Base-by-base conservation (phyloP, 1,140 invertebrate genomes). In the Aphidius ervi region DNA sequence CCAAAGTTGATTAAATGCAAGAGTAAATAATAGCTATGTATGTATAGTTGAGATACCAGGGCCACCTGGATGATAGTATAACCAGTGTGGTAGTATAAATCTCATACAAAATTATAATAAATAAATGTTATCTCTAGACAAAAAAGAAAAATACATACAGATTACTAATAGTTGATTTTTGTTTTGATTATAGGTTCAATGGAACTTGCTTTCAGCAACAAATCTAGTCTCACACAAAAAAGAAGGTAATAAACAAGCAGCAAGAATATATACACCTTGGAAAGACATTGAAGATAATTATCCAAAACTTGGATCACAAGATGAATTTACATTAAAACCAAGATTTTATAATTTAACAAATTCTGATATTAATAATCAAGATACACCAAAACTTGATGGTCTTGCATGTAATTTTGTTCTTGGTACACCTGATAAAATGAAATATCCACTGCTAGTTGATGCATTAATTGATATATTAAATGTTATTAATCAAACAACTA, bases 331-430 rank as follows among this genome's bases (percentile, higher is more conserved):
- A n/a, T 88, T 91, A 84, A 86, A 87, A 69, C 93, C 91, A n/a
- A 85, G 88, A 68, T 95, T 95, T 77, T 95, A 95, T 70, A 87
- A 89, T 59, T 78, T 95, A 5, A 90, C 90, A 5, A 87, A 85
- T 64, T 74, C 84, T 40, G 90, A 93, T 67, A 84, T 88, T 56
- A 92, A 88, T 74, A 91, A 89, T 75, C 81, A 86, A 67, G 90
- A 93, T 68, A 85, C 87, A 31, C 92, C 91, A 5, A 96, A 95
- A 77, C 79, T 98, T 45, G 95, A 98, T 81, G 95, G 95, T 31
- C 78, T 98, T 73, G 94, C 95, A 4, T 93, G 93, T 73, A 97
- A 94, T 80, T 97, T 97, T 71, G 89, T 97, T 45, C 78, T 97
- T 31, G 92, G 92, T 42, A 93, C 91, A 3, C 87, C 92, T 0